Percentiles rank a stretch among this genome's conserved stretches.
These are phyloP conservation scores for Spongilla lacustris DNA, from an alignment of 37 sponge, comb jelly and placozoan genomes.

Conservation along the genomic window DNA sequence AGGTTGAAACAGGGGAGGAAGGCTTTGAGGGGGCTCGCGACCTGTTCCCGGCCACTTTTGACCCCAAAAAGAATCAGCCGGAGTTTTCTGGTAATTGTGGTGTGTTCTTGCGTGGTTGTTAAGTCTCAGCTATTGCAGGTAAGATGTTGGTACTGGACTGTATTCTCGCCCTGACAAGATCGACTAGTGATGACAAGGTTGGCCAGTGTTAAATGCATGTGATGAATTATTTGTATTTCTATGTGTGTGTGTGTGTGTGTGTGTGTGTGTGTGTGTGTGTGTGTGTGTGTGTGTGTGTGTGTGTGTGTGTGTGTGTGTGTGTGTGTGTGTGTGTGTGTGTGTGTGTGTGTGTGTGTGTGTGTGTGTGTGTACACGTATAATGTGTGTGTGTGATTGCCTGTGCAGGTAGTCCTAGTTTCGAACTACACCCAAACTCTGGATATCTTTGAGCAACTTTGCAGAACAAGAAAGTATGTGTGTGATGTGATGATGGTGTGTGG, in stretches of 20 bases:
- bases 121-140: slow-evolving; percentile 44
- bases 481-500: not conserved
- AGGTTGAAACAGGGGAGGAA: slow-evolving; percentile 71
- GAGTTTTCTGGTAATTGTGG: slow-evolving; percentile 78
- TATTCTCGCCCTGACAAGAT: slow-evolving; percentile 82
- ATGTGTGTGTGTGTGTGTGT: not conserved
- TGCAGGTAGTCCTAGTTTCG: slow-evolving; percentile 92
- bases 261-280: not conserved
- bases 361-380: not conserved
- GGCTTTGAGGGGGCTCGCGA: slow-evolving; percentile 92
- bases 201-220: not conserved
- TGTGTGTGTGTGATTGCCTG: not conserved
- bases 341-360: not conserved
- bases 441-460: slow-evolving; percentile 90
- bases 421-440: slow-evolving; percentile 99
- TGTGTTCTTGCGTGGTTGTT: not conserved
- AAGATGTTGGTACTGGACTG: slow-evolving; percentile 94
- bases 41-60: slow-evolving; percentile 61
- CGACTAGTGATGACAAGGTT: slow-evolving; percentile 92
- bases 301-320: slow-evolving; percentile 40
- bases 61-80: slow-evolving; percentile 76
- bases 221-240: not conserved
- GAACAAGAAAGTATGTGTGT: slow-evolving; percentile 61
- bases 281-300: slow-evolving; percentile 35
- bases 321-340: not conserved